Conservation (phyloP, 1,140 invertebrate genomes). For the Cotesia vestalis region DNA sequence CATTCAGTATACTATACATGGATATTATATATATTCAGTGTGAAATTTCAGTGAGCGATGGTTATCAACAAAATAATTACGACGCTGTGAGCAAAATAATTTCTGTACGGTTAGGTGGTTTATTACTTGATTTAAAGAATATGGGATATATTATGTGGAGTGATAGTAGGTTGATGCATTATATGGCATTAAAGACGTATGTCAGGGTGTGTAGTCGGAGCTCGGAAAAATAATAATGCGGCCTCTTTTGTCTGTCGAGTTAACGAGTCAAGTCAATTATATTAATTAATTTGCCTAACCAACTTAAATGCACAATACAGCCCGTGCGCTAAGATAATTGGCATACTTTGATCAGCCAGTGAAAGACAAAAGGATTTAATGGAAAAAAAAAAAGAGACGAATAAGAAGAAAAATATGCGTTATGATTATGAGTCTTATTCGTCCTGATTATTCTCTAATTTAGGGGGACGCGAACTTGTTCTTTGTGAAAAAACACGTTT, state of each 20-base stretch:
- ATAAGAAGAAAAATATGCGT: constrained; percentile 27
- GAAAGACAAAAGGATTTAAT: constrained; percentile 24
- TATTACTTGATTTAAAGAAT: constrained; percentile 25
- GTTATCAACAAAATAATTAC: constrained; percentile 39
- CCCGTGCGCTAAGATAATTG: constrained; percentile 33
- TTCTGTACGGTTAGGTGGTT: not conserved
- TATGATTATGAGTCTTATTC: constrained; percentile 18
- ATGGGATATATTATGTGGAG: not conserved
- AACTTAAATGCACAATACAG: constrained; percentile 44
- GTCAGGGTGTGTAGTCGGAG: constrained; percentile 9
- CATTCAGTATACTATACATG: not conserved
- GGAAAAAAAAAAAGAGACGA: constrained; percentile 28
- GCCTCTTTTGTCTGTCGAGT: constrained; percentile 32
- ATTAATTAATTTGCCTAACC: constrained; percentile 56
- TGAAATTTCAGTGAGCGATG: constrained; percentile 35
- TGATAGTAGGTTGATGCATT: not conserved
- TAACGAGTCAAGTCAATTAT: constrained; percentile 58
- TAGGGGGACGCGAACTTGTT: constrained; percentile 14
- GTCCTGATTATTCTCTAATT: constrained; percentile 19
- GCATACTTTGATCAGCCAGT: constrained; percentile 21
- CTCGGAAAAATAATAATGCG: constrained; percentile 29
- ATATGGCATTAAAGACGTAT: constrained; percentile 11
- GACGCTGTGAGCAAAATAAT: constrained; percentile 24
- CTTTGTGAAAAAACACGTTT: constrained; percentile 13
- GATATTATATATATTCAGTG: constrained; percentile 22